Evolutionary conservation across 2,797 vertebrate species (phyloP).

Genomic region (Cossypha caffra): DNA sequence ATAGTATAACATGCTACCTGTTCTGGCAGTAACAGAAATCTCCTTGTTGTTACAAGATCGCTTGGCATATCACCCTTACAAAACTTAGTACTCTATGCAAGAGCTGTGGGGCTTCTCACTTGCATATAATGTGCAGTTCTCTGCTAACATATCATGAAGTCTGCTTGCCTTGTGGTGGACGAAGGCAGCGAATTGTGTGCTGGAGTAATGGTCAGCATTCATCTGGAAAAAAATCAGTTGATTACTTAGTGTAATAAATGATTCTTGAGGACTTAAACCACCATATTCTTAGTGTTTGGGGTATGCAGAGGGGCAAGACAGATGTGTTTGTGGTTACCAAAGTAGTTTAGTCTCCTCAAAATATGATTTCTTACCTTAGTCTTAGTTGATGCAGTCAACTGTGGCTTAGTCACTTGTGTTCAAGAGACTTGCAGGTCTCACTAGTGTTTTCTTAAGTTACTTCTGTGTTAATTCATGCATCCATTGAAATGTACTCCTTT

Average conservation of each 20-base stretch:
- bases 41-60: not conserved
- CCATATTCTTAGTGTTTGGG: not conserved
- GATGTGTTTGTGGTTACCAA: rapidly evolving
- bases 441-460: not conserved
- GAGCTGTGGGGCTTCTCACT: not conserved
- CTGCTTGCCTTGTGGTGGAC: not conserved
- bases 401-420: not conserved
- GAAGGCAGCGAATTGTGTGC: not conserved
- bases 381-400: not conserved
- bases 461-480: not conserved
- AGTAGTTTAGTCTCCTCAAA: not conserved
- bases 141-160: not conserved
- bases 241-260: not conserved
- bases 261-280: rapidly evolving
- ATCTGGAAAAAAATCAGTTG: not conserved
- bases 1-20: not conserved
- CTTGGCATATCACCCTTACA: not conserved
- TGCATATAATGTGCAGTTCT: not conserved
- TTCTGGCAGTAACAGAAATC: not conserved
- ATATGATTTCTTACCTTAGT: not conserved
- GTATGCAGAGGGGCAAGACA: not conserved
- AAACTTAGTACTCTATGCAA: not conserved
- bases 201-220: rapidly evolving
- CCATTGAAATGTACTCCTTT: not conserved
- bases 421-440: not conserved